Evolutionary conservation across 2,113 vertebrate species (phyloP).

Genomic region (Cyprinodon tularosa): DNA sequence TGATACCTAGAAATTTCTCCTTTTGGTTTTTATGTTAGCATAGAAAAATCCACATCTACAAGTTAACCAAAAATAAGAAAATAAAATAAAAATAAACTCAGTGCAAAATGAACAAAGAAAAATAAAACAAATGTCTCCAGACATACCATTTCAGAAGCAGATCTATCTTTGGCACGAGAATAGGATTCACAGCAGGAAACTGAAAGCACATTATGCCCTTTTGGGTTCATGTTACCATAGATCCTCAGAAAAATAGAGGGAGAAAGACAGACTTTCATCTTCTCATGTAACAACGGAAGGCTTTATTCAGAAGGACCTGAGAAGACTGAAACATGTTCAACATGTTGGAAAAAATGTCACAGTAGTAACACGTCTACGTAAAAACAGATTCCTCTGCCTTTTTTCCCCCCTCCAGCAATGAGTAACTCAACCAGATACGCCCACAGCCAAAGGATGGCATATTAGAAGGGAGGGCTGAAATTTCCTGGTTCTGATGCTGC

Average conservation of each 20-base stretch:
- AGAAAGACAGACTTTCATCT: conserved; percentile 7
- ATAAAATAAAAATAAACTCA: neutral
- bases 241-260: neutral
- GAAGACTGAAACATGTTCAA: neutral
- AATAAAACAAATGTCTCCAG: neutral
- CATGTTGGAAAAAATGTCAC: no score
- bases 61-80: no score
- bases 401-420: no score
- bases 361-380: no score
- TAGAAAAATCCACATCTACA: no score
- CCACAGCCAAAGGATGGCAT: no score
- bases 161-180: neutral
- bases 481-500: no score
- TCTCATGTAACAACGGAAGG: conserved; percentile 1
- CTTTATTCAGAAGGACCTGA: neutral
- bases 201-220: neutral
- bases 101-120: neutral
- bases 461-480: no score
- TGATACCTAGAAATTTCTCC: no score
- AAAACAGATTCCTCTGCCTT: no score
- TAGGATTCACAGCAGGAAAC: neutral
- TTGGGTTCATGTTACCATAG: neutral
- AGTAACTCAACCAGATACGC: no score
- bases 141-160: neutral
- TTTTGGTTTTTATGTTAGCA: no score